Evolutionary conservation across 2,113 vertebrate genomes (phyloP), one percentile per base, ranked within the genome.

Genomic region (Poeciliopsis retropinna): DNA sequence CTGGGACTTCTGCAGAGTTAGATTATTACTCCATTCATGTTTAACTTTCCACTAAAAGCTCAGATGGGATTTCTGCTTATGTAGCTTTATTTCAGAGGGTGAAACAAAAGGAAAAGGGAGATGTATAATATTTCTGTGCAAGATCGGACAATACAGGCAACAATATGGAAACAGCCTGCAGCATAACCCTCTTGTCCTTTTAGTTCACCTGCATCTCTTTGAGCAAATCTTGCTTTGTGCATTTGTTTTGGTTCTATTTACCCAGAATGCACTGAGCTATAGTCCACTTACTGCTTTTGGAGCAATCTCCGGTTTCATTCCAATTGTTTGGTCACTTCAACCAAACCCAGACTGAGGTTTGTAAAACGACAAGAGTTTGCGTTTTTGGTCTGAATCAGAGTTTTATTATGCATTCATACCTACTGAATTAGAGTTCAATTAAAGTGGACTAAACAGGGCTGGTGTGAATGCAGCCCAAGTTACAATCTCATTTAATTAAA

Each of bases 71-170:
- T 65, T 70, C 54, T 65, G 71, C 54, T 71, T 32, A 64, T 8
- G 73, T 25, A 25, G 69, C 66, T 76, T 73, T 63, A 64, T 71
- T 66, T 70, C n/a, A 76, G 70, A 78, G 51, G 37, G 30, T 29
- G 73, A 78, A 60, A 34, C 57, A 39, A 39, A 31, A 10, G 5
- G 14, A 1, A 22, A 73, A 66, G 30, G 37, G 0, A 3, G 25
- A 13, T 2, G 5, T 22, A 57, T 37, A 32, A 62, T n/a, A 34
- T 19, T 1, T 70, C 28, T 63, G 31, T 51, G 27, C 7, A 15
- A 76, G 28, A 34, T 4, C 31, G 66, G 64, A 64, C 8, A 68
- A 13, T 0, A 28, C 32, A 25, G 57, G 57, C 37, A 51, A 60
- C 27, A 1, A 14, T 29, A 51, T 11, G 32, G 17, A 12, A 41